Percentiles rank a stretch among this genome's conserved stretches.
phyloP scores from a whole-genome alignment of 2,888 invertebrate species.

The Xylocampa areola region DNA sequence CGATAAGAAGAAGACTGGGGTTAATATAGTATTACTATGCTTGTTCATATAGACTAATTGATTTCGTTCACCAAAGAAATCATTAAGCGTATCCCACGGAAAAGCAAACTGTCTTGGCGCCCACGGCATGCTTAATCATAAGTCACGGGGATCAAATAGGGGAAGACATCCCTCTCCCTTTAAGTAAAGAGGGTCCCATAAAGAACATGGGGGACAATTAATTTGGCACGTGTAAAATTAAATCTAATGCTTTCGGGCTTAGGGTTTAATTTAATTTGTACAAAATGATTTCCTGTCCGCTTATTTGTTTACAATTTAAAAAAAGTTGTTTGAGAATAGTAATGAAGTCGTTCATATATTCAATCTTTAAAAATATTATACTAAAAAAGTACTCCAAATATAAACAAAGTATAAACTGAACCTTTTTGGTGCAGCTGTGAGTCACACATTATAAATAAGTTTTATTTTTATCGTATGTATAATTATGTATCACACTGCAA shows the following conservation, averaged over 20 bases:
- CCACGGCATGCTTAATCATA: conserved; percentile 13
- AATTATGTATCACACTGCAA: too few species aligned
- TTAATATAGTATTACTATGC: too few species aligned
- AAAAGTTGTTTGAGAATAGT: background rate
- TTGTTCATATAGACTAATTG: too few species aligned
- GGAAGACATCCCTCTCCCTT: conserved; percentile 4
- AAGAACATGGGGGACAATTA: conserved; percentile 23
- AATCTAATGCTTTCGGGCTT: conserved; percentile 5
- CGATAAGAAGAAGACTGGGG: too few species aligned
- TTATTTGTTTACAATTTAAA: background rate
- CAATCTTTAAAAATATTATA: too few species aligned
- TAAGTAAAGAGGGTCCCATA: conserved; percentile 6
- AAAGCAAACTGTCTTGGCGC: conserved; percentile 10
- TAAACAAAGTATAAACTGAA: too few species aligned
- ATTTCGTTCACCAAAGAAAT: background rate
- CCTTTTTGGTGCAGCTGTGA: too few species aligned
- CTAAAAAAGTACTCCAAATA: too few species aligned
- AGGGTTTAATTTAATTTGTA: background rate
- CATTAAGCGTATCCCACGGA: background rate
- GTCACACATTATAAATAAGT: too few species aligned
- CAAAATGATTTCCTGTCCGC: background rate
- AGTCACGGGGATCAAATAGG: conserved; percentile 21
- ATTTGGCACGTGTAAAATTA: conserved; percentile 21
- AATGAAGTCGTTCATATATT: background rate
- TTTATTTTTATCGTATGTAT: too few species aligned